Base-by-base conservation (phyloP, 2,113 vertebrate species). In the Hypomesus transpacificus region DNA sequence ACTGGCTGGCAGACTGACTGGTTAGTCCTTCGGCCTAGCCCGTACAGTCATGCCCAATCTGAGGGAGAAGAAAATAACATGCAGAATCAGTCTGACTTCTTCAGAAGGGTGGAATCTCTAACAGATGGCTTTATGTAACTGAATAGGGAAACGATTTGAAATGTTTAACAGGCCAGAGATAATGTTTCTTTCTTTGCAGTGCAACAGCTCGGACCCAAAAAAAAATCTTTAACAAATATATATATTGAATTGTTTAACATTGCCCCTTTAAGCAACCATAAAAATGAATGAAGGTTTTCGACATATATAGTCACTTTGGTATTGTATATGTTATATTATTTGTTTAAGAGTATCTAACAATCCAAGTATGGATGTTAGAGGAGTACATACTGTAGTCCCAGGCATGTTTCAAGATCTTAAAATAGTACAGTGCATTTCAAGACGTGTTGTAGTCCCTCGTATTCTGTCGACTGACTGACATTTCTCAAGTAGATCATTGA, bases 1-100 rank as follows among this genome's bases (percentile, higher is more conserved):
- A 34, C 17, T 56, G 14, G 53, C 51, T 46, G 31, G 53, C 26
- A 16, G 73, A 34, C 31, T 34, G 31, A 34, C 4, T n/a, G 79
- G 85, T 82, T 89, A 90, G 76, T 68, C 84, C 84, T 84, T 85
- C 86, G 18, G 74, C 77, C 84, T 61, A 74, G 81, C 78, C 68
- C 68, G 66, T 68, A 70, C 68, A 65, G 67, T 81, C 86, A 90
- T 82, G 77, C 87, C 89, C 90, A 54, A 89, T 90, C 94, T 98
- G 88, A 61, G 77, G 83, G 73, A 82, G 51, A 86, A 87, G 70
- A 70, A 75, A 83, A 77, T 26, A 58, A 66, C 80, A 83, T 68
- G 85, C 7, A 71, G 56, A 79, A 66, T 77, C 59, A 88, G 72
- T 75, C 59, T 89, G 86, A 90, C 79, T 82, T 86, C 18, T 66